phyloP scores from a whole-genome alignment of 2,113 vertebrate species.

The Nymphicus hollandicus region DNA sequence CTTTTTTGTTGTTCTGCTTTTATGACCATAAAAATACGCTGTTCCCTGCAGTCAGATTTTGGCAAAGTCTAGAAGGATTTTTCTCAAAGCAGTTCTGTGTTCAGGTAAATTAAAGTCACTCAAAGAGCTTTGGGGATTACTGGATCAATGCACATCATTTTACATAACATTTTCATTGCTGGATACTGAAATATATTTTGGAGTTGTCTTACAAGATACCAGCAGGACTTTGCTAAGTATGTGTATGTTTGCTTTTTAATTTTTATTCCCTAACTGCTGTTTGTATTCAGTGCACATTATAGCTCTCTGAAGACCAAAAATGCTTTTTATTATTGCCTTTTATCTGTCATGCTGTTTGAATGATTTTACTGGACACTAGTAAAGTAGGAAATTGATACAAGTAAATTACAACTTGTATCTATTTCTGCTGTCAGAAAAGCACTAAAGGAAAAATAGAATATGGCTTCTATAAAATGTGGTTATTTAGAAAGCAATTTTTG shows the following conservation, averaged over 20 bases:
- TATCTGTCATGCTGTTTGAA: constrained; percentile 68
- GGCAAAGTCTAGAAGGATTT: constrained; percentile 44
- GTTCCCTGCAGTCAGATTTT: constrained; percentile 45
- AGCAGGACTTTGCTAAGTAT: not conserved
- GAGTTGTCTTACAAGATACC: not conserved
- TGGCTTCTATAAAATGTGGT: constrained; percentile 32
- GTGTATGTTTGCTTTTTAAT: not conserved
- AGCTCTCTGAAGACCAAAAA: constrained; percentile 50
- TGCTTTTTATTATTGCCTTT: constrained; percentile 69
- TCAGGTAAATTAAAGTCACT: constrained; percentile 63
- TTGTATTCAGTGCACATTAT: constrained; percentile 57
- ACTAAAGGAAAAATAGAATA: constrained; percentile 62
- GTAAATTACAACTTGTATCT: constrained; percentile 70
- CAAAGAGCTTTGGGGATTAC: constrained; percentile 46
- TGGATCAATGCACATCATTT: constrained; percentile 51
- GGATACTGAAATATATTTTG: constrained; percentile 45
- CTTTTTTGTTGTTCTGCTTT: constrained; percentile 55
- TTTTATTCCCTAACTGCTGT: constrained; percentile 34
- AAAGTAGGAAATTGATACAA: constrained; percentile 64
- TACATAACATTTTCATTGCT: constrained; percentile 47
- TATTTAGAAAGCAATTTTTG: constrained; percentile 67
- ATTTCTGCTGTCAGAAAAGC: constrained; percentile 69
- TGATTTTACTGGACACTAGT: constrained; percentile 69
- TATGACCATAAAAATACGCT: constrained; percentile 43
- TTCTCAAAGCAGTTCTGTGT: constrained; percentile 50